These are phyloP conservation scores for Drosophila pachea DNA, from an alignment of 1,140 invertebrate species.

Conservation along the genomic window DNA sequence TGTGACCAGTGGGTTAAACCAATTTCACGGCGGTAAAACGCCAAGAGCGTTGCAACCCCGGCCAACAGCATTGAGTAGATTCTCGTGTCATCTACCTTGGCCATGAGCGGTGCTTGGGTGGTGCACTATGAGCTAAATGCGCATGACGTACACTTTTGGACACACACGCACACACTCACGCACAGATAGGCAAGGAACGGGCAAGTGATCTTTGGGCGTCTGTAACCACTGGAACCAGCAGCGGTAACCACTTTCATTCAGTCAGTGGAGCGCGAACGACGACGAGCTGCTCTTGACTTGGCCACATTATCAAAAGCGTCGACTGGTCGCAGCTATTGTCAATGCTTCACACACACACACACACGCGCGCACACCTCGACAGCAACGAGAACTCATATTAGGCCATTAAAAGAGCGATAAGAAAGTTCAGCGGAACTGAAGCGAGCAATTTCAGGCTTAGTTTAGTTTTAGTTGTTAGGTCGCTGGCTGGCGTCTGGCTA, in stretches of 20 bases:
- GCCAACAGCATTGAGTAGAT: slow-evolving; percentile 48
- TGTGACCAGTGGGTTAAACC: slow-evolving; percentile 78
- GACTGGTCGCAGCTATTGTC: slow-evolving; percentile 56
- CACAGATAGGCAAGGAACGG: neutral
- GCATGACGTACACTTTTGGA: slow-evolving; percentile 75
- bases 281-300: slow-evolving; percentile 33
- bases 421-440: slow-evolving; percentile 77
- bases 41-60: slow-evolving; percentile 70
- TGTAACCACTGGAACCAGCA: slow-evolving; percentile 50
- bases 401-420: slow-evolving; percentile 76
- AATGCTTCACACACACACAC: slow-evolving; percentile 31
- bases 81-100: slow-evolving; percentile 63
- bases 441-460: slow-evolving; percentile 75
- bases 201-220: slow-evolving; percentile 51
- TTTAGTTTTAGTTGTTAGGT: slow-evolving; percentile 44
- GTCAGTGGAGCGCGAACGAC: slow-evolving; percentile 67
- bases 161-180: slow-evolving; percentile 26
- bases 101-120: slow-evolving; percentile 9
- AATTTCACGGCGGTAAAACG: slow-evolving; percentile 78
- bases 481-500: neutral
- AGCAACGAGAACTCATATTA: slow-evolving; percentile 61
- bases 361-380: neutral
- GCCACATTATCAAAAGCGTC: slow-evolving; percentile 57
- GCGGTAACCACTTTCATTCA: slow-evolving; percentile 48
- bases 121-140: slow-evolving; percentile 54